phyloP scores from a whole-genome alignment of 2,888 invertebrate species.

The Tachystola acroxantha region DNA sequence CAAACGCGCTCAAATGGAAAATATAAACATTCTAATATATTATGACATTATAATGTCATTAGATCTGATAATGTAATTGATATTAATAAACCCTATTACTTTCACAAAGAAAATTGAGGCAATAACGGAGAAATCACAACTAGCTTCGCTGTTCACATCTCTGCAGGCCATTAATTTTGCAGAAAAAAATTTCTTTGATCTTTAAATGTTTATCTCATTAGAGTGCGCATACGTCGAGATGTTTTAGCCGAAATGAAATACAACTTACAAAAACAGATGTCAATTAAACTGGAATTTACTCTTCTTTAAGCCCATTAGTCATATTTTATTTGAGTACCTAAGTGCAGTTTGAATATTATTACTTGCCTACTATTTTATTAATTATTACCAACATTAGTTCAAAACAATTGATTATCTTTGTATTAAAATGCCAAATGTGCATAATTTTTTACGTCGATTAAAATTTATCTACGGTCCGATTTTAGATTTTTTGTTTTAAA shows the following conservation, averaged over 20 bases:
- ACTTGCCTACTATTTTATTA: no score
- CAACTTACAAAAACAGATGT: constrained; percentile 1
- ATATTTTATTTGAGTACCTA: no score
- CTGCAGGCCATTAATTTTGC: constrained; percentile 8
- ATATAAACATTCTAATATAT: no score
- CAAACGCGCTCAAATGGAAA: no score
- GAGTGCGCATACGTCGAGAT: constrained; percentile 6
- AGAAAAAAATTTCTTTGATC: constrained; percentile 13
- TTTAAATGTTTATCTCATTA: constrained; percentile 17
- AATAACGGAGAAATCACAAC: constrained; percentile 1
- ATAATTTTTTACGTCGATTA: no score
- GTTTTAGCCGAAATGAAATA: constrained; percentile 8
- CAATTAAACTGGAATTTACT: background rate
- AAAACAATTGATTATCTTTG: no score
- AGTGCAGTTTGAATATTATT: no score
- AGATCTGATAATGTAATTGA: constrained; percentile 12
- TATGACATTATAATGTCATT: constrained; percentile 3
- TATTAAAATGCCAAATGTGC: no score
- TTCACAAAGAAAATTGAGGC: constrained; percentile 1
- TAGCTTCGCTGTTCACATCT: background rate
- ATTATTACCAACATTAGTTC: no score
- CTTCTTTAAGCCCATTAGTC: background rate
- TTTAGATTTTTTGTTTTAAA: no score
- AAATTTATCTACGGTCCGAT: no score
- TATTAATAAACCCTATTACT: constrained; percentile 8